These are phyloP conservation scores for Pardalotus punctatus DNA, from an alignment of 2,113 vertebrate species.

Conservation along the genomic window DNA sequence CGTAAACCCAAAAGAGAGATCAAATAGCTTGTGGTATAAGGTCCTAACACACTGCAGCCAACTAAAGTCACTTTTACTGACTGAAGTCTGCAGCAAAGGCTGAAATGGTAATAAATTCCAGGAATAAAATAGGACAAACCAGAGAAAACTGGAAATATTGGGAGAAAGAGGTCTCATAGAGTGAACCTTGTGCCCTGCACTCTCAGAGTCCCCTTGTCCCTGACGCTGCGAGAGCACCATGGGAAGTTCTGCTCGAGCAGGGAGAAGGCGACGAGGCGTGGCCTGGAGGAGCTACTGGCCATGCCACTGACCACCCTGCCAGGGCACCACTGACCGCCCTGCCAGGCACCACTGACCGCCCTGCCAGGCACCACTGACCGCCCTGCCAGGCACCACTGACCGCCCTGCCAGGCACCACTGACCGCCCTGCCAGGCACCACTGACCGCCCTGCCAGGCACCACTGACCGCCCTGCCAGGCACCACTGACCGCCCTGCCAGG, in stretches of 20 bases:
- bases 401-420: background rate
- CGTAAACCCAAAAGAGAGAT: background rate
- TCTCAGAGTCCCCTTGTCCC: background rate
- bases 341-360: background rate
- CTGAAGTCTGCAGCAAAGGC: background rate
- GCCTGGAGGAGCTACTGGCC: background rate
- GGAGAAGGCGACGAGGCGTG: accelerated
- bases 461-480: background rate
- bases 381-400: background rate
- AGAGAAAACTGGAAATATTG: background rate
- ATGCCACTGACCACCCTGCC: background rate
- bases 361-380: background rate
- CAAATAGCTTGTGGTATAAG: background rate
- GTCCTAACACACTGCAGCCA: background rate
- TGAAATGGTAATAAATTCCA: background rate
- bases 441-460: background rate
- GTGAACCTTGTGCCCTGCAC: background rate
- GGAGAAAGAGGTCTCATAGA: background rate
- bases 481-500: background rate
- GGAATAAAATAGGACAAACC: background rate
- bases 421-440: background rate
- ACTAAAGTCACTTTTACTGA: background rate
- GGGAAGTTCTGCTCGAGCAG: background rate
- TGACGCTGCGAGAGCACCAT: background rate
- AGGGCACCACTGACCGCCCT: background rate